Percentiles rank a stretch among this genome's conserved stretches.
phyloP scores from a whole-genome alignment of 2,113 vertebrate genomes.

The Chrysemys picta region DNA sequence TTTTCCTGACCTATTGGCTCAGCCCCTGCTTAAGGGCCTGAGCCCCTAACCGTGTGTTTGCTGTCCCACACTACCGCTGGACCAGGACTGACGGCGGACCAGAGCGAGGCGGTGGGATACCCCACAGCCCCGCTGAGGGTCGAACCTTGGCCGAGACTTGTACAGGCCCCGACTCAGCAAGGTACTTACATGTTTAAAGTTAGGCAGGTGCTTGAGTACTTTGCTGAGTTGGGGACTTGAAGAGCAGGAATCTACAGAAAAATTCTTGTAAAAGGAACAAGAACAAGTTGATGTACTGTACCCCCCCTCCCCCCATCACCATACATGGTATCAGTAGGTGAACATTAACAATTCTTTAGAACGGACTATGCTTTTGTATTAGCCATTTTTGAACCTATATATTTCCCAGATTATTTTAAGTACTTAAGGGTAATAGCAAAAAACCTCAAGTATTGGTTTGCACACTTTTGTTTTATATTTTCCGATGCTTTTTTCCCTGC shows the following conservation, averaged over 20 bases:
- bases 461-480: not conserved
- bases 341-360: not conserved
- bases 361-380: not conserved
- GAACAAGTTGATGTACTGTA: not conserved
- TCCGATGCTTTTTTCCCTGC: too few species aligned
- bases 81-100: too few species aligned
- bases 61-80: too few species aligned
- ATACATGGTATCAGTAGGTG: not conserved
- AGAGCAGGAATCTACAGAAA: not conserved
- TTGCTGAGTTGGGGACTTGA: not conserved
- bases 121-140: too few species aligned
- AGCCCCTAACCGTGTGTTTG: too few species aligned
- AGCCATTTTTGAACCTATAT: constrained; percentile 1
- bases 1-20: too few species aligned
- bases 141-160: too few species aligned
- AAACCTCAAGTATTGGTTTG: not conserved
- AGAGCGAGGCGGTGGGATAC: too few species aligned
- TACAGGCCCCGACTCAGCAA: not conserved
- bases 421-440: not conserved
- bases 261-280: not conserved
- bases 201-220: not conserved
- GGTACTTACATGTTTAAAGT: not conserved
- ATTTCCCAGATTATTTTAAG: constrained; percentile 34
- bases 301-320: too few species aligned
- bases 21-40: too few species aligned